Conservation (phyloP, 1,140 invertebrate species). For the Proales similis region DNA sequence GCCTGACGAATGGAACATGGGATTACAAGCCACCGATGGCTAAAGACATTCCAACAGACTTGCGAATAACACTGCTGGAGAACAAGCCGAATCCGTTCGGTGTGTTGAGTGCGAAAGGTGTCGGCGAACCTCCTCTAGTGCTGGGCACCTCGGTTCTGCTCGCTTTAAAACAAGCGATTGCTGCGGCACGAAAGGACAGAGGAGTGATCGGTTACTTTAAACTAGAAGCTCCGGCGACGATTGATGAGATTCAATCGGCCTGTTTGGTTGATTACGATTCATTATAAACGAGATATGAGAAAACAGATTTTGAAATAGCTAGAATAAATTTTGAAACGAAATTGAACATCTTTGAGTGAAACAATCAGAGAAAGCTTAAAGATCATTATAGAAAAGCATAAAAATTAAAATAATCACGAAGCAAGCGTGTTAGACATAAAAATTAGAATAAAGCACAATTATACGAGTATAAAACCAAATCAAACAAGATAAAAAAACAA, state of each 20-base stretch:
- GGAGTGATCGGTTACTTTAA: constrained; percentile 21
- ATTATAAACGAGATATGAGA: too few relatives aligned
- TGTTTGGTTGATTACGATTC: constrained; percentile 32
- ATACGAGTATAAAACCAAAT: too few relatives aligned
- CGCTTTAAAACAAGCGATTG: constrained; percentile 13
- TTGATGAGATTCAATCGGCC: constrained; percentile 26
- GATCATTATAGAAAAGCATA: too few relatives aligned
- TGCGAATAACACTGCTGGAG: constrained; percentile 65
- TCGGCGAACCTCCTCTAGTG: constrained; percentile 28
- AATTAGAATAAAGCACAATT: too few relatives aligned
- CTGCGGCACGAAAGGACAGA: constrained; percentile 4
- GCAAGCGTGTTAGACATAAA: too few relatives aligned
- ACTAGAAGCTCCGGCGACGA: constrained; percentile 18
- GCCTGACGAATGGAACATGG: constrained; percentile 72
- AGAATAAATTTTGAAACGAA: too few relatives aligned
- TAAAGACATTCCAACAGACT: constrained; percentile 76
- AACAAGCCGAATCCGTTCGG: constrained; percentile 60
- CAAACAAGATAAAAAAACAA: too few relatives aligned
- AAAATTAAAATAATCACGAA: too few relatives aligned
- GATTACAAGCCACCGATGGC: constrained; percentile 70
- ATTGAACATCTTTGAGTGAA: too few relatives aligned
- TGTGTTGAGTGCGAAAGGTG: constrained; percentile 16
- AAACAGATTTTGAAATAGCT: too few relatives aligned
- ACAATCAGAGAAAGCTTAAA: too few relatives aligned
- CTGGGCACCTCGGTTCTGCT: constrained; percentile 14